These are phyloP conservation scores for Lithophane ornitopus DNA, from an alignment of 2,888 invertebrate genomes.

Conservation along the genomic window DNA sequence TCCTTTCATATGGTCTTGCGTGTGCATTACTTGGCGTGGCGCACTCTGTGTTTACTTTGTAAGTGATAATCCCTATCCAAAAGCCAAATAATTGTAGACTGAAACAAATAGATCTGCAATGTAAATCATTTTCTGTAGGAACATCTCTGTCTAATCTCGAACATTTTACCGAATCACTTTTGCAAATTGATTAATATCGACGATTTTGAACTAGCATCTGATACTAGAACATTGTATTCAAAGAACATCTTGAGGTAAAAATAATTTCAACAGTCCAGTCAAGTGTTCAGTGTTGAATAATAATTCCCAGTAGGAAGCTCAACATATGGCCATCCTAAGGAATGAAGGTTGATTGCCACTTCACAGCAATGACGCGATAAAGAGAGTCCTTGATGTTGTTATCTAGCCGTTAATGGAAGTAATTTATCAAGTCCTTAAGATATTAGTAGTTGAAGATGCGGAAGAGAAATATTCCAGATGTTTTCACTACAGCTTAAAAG, in stretches of 20 bases:
- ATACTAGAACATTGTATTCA: neutral
- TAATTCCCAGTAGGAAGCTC: neutral
- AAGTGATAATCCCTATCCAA: neutral
- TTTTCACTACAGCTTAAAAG: neutral
- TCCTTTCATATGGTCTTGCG: no score
- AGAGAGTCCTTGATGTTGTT: conserved; percentile 27
- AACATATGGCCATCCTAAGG: conserved; percentile 7
- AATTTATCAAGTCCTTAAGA: conserved; percentile 36
- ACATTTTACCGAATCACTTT: neutral
- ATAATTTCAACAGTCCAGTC: neutral
- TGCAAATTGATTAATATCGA: neutral
- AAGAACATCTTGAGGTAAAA: neutral
- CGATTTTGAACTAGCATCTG: neutral
- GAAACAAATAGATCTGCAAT: neutral
- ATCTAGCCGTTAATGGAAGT: conserved; percentile 35
- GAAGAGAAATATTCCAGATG: conserved; percentile 25
- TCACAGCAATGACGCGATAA: conserved; percentile 29
- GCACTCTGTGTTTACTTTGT: neutral
- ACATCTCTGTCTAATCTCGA: neutral
- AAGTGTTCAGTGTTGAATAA: conserved; percentile 16
- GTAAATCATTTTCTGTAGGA: neutral
- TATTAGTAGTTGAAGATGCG: conserved; percentile 10
- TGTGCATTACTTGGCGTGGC: neutral
- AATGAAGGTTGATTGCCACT: conserved; percentile 43
- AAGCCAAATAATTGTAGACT: neutral